A percentile compares a stretch with the other conserved stretches of the same genome.
Evolutionary conservation across 1,140 invertebrate genomes (phyloP).

Genomic region (Diorhabda carinulata): DNA sequence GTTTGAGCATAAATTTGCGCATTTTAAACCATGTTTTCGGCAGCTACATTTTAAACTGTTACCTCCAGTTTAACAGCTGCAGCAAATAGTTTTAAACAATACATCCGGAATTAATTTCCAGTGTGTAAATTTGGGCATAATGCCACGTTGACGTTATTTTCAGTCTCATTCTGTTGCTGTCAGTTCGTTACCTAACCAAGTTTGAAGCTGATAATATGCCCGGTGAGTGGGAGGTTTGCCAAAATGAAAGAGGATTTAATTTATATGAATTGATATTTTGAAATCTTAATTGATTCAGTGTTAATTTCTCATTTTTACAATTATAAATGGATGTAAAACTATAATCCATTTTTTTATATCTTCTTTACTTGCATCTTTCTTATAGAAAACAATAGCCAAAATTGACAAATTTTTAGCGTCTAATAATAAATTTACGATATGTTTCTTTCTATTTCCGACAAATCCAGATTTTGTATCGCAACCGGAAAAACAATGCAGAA

Average conservation of each 20-base stretch:
- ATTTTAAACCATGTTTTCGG: background rate
- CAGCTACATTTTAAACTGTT: constrained; percentile 13
- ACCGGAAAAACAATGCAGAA: constrained; percentile 9
- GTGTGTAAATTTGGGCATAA: constrained; percentile 20
- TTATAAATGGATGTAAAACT: constrained; percentile 8
- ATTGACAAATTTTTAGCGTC: background rate
- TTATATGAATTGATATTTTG: constrained; percentile 16
- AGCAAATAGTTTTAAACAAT: constrained; percentile 17
- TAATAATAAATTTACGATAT: too few species aligned
- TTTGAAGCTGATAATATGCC: constrained; percentile 22
- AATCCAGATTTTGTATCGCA: constrained; percentile 11
- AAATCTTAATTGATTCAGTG: constrained; percentile 10
- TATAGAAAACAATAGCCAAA: constrained; percentile 13
- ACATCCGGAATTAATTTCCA: constrained; percentile 5
- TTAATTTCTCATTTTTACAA: constrained; percentile 13
- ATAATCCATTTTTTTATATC: constrained; percentile 8
- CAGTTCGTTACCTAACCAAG: constrained; percentile 14
- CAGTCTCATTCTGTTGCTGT: constrained; percentile 15
- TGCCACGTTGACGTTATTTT: constrained; percentile 13
- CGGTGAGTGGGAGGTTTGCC: background rate
- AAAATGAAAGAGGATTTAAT: constrained; percentile 7
- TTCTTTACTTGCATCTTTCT: constrained; percentile 13
- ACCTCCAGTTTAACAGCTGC: constrained; percentile 11
- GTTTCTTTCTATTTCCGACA: constrained; percentile 5
- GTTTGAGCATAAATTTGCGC: background rate